These are phyloP conservation scores for Rhyzopertha dominica DNA, from an alignment of 1,140 invertebrate genomes.

Conservation along the genomic window DNA sequence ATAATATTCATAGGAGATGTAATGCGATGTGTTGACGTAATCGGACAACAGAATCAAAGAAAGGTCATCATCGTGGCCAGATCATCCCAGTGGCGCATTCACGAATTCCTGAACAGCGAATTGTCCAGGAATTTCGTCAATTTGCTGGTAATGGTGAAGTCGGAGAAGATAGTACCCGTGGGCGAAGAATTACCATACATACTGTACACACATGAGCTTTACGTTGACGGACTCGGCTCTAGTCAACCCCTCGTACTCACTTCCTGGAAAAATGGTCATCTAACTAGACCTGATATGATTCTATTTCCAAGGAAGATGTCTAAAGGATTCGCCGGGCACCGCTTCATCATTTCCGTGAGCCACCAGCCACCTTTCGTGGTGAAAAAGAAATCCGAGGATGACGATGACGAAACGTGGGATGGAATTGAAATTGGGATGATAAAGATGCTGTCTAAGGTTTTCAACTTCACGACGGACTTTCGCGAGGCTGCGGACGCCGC, in stretches of 20 bases:
- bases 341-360: constrained; percentile 58
- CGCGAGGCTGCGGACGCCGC: constrained; percentile 50
- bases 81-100: constrained; percentile 64
- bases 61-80: constrained; percentile 57
- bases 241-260: constrained; percentile 58
- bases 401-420: constrained; percentile 55
- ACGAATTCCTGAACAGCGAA: constrained; percentile 58
- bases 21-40: constrained; percentile 49
- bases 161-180: constrained; percentile 27
- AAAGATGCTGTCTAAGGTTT: constrained; percentile 52
- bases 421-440: constrained; percentile 63
- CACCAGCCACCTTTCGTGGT: constrained; percentile 67
- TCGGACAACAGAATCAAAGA: constrained; percentile 54
- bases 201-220: constrained; percentile 65
- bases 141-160: constrained; percentile 58
- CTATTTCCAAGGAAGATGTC: constrained; percentile 64
- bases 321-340: constrained; percentile 63
- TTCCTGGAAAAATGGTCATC: constrained; percentile 59
- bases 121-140: constrained; percentile 59
- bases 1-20: constrained; percentile 62
- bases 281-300: constrained; percentile 55
- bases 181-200: constrained; percentile 57
- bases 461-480: constrained; percentile 66
- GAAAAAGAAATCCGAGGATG: constrained; percentile 51
- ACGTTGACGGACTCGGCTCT: constrained; percentile 60